Conservation (phyloP, 2,797 vertebrate species). For the Sebastes trivittatus region DNA sequence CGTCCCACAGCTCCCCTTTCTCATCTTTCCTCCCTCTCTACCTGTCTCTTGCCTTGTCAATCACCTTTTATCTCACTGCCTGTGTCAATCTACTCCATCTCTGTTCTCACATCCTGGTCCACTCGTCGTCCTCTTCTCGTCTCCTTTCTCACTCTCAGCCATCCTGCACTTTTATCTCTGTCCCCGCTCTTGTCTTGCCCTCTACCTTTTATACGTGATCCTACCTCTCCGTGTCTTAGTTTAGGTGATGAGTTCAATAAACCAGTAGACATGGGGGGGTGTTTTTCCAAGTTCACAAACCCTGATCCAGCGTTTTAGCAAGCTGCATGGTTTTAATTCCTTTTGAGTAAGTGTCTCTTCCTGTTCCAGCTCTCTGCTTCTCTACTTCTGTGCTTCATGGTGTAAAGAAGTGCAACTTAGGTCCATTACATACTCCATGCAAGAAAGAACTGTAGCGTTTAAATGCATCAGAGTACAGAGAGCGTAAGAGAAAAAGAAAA, state of each 20-base stretch:
- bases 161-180: constrained; percentile 18
- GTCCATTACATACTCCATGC: background rate
- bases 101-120: constrained; percentile 18
- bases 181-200: background rate
- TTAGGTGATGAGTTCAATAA: background rate
- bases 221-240: background rate
- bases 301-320: background rate
- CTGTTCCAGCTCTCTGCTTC: background rate
- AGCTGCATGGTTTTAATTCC: background rate
- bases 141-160: constrained; percentile 5
- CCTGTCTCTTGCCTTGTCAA: constrained; percentile 30
- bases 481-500: background rate
- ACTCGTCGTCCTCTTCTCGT: constrained; percentile 8
- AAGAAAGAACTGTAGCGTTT: background rate
- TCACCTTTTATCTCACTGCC: constrained; percentile 25
- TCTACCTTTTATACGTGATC: background rate
- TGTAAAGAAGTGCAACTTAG: background rate
- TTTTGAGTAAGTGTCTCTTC: background rate
- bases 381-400: background rate
- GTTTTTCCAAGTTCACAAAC: constrained; percentile 15
- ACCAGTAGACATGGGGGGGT: background rate
- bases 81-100: constrained; percentile 18
- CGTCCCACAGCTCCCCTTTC: constrained; percentile 9
- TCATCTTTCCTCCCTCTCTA: background rate
- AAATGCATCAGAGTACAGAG: background rate